These are phyloP conservation scores for Mustela nigripes DNA, from an alignment of 2,113 vertebrate genomes.

Conservation along the genomic window DNA sequence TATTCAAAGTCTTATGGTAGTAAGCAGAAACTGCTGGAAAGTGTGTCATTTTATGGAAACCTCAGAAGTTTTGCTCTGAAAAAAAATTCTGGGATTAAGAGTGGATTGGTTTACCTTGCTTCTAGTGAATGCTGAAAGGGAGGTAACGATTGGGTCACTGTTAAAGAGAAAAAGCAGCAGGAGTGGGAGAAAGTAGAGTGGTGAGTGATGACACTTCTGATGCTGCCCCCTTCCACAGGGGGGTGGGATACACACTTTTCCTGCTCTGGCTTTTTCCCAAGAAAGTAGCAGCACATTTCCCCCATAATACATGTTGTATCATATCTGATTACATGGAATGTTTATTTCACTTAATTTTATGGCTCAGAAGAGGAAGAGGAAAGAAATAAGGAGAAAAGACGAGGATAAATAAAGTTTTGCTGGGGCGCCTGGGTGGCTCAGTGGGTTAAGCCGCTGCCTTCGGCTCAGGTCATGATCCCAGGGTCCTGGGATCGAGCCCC, in stretches of 20 bases:
- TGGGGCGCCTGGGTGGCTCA: too few relatives aligned
- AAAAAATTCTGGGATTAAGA: not conserved
- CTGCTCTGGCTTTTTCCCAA: not conserved
- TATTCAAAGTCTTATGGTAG: not conserved
- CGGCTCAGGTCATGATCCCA: too few relatives aligned
- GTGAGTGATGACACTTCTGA: not conserved
- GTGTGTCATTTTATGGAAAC: constrained; percentile 37
- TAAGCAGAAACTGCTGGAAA: constrained; percentile 17
- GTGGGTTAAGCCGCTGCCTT: too few relatives aligned
- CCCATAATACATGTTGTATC: not conserved
- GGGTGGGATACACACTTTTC: not conserved
- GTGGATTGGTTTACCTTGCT: constrained; percentile 2
- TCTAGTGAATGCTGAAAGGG: not conserved
- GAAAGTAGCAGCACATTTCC: not conserved
- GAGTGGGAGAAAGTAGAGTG: not conserved
- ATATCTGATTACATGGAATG: not conserved
- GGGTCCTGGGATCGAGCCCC: too few relatives aligned
- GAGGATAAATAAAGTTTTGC: constrained; percentile 12
- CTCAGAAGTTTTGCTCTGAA: constrained; percentile 47
- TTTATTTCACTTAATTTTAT: constrained; percentile 1
- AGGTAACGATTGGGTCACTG: not conserved
- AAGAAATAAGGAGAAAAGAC: constrained; percentile 21
- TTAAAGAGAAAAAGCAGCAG: not conserved
- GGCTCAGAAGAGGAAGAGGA: not conserved
- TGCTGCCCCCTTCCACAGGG: not conserved